Evolutionary conservation across 2,797 vertebrate species (phyloP), one percentile per base, ranked within the genome.

Genomic region (Heliangelus exortis): DNA sequence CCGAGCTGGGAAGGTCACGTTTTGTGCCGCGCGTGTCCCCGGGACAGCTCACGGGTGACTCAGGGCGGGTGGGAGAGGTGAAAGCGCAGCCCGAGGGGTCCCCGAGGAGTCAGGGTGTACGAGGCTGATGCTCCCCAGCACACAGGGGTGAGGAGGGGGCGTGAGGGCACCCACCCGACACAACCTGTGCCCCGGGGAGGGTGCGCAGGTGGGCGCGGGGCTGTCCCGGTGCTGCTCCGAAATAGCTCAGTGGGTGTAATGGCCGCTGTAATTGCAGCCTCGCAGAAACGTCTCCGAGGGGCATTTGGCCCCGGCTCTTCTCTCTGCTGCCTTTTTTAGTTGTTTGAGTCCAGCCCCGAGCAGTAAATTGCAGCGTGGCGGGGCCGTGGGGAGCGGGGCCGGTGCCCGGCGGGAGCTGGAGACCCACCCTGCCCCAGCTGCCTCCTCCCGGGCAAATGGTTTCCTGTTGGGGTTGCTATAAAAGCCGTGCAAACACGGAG

Each of bases 181-280:
- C 39, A 41, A 41, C 39, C 39, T 41, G 68, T 63, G 80, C 55
- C 34, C 61, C 9, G 2, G 19, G 21, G 50, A 51, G 71, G 65
- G 57, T 6, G 58, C 33, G 4, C 1, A 16, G 82, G 43, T 69
- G 74, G 75, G 77, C 48, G 8, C 77, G 17, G 59, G 66, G 33
- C 6, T 66, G 71, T 50, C 91, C 23, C 16, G 29, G 73, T 74
- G 14, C 43, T 2, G 0, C 74, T 55, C 88, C 3, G 5, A 36
- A 93, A 88, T 89, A 92, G 83, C 90, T 55, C 59, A 6, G 94
- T 96, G 95, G 96, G 96, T 87, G 95, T 96, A 84, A 88, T 76
- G 92, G 86, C 69, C 3, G 61, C 36, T n/a, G 66, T 94, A 95
- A 94, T 95, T 95, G 95, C 78, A 45, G 90, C 12, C 72, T 71